Evolutionary conservation across 2,888 invertebrate genomes (phyloP).

Genomic region (Sarcophaga subvicina): DNA sequence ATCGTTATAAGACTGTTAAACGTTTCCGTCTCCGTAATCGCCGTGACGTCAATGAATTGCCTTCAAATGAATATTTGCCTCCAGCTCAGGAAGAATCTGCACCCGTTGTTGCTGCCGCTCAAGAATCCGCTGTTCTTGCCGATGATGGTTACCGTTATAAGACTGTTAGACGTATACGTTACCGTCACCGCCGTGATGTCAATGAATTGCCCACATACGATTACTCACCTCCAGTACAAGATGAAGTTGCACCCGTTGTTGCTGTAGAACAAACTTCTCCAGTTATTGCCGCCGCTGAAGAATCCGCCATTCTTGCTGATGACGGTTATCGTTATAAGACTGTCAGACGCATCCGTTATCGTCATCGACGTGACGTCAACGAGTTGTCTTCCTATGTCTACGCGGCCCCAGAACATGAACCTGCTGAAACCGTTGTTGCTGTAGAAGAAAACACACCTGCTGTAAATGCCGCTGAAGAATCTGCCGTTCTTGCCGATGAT

Average conservation of each 20-base stretch:
- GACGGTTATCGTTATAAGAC: constrained; percentile 70
- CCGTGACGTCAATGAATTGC: constrained; percentile 68
- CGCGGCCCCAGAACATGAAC: constrained; percentile 11
- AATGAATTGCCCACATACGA: constrained; percentile 64
- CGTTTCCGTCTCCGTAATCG: constrained; percentile 67
- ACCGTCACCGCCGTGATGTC: constrained; percentile 68
- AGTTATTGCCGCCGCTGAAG: constrained; percentile 50
- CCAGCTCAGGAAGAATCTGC: constrained; percentile 53
- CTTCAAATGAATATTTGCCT: constrained; percentile 64
- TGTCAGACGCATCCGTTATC: constrained; percentile 59
- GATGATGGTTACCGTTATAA: constrained; percentile 70
- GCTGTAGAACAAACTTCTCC: constrained; percentile 42
- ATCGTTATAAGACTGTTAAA: constrained; percentile 68
- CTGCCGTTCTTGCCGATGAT: constrained; percentile 67
- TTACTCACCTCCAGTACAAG: constrained; percentile 62
- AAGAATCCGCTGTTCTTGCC: constrained; percentile 58
- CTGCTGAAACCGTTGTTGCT: constrained; percentile 43
- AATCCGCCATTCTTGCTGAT: constrained; percentile 63
- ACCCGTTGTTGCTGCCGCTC: constrained; percentile 28
- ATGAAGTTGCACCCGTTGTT: constrained; percentile 27
- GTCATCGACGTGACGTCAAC: constrained; percentile 67
- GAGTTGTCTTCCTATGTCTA: constrained; percentile 64
- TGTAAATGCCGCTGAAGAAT: constrained; percentile 13
- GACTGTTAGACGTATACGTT: constrained; percentile 66
- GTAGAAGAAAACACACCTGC: neutral